phyloP scores from a whole-genome alignment of 2,888 invertebrate genomes.

The Hartigia nigra region DNA sequence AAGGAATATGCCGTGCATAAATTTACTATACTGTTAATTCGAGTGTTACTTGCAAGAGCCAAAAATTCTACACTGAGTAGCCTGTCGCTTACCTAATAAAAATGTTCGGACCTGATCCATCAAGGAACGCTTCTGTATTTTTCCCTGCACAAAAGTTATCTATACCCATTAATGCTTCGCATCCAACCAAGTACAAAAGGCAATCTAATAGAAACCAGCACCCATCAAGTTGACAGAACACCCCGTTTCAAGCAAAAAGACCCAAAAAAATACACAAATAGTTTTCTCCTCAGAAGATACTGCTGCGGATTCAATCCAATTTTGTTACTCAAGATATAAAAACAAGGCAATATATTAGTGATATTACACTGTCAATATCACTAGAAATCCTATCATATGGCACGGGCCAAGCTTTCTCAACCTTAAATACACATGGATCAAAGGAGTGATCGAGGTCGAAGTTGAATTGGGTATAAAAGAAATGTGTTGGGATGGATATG shows the following conservation, averaged over 20 bases:
- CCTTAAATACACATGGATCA: background rate
- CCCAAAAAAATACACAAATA: background rate
- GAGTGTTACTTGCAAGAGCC: background rate
- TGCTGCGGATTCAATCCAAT: background rate
- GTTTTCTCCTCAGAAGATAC: background rate
- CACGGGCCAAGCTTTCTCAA: background rate
- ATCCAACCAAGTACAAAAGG: background rate
- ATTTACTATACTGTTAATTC: background rate
- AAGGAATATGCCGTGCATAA: background rate
- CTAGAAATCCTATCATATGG: background rate
- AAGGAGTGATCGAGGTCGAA: background rate
- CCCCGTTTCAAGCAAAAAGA: background rate
- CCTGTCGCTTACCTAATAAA: background rate
- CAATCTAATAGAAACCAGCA: background rate
- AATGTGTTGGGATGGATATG: background rate
- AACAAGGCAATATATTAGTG: background rate
- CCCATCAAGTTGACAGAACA: background rate
- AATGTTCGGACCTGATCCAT: background rate
- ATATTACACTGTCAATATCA: background rate
- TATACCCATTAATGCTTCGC: background rate
- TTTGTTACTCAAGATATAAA: background rate
- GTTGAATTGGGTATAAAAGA: background rate
- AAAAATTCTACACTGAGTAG: background rate
- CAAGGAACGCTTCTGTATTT: background rate
- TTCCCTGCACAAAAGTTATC: background rate